Percentiles rank a stretch among this genome's conserved stretches.
Conservation (phyloP, 1,140 invertebrate genomes). For the Chymomyza costata region DNA sequence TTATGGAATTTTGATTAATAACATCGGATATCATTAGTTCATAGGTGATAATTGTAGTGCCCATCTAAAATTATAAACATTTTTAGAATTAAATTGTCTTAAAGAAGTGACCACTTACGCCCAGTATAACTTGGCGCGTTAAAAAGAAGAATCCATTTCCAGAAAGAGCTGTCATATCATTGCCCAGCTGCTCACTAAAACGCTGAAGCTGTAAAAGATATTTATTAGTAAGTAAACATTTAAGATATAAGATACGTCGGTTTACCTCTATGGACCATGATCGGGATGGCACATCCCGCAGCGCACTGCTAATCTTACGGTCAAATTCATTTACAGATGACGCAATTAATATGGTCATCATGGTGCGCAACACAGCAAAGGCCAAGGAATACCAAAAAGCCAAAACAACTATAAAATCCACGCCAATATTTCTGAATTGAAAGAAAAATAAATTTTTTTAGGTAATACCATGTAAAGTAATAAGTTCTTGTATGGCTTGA, state of each 20-base stretch:
- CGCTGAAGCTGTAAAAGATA: constrained; percentile 66
- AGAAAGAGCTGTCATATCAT: constrained; percentile 79
- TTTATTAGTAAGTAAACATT: too few species aligned
- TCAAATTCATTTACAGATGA: constrained; percentile 81
- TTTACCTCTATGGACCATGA: constrained; percentile 78
- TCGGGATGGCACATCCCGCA: constrained; percentile 78
- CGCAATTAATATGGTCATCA: constrained; percentile 78
- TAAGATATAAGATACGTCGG: not conserved
- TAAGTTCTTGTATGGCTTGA: too few species aligned
- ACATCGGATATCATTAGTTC: constrained; percentile 78
- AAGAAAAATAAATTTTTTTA: constrained; percentile 4
- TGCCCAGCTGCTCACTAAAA: constrained; percentile 78
- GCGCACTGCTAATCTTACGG: constrained; percentile 76
- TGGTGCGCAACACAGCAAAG: constrained; percentile 79
- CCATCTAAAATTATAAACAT: constrained; percentile 62
- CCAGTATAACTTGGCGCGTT: constrained; percentile 80
- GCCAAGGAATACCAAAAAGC: constrained; percentile 82
- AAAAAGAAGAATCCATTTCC: constrained; percentile 81
- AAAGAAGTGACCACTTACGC: constrained; percentile 26
- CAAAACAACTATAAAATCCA: constrained; percentile 60
- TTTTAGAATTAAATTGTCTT: too few species aligned
- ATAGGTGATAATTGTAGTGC: constrained; percentile 81
- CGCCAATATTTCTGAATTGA: constrained; percentile 60
- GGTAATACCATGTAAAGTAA: not conserved
- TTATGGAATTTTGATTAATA: constrained; percentile 61